Conservation (phyloP, 2,113 vertebrate genomes). For the Microcebus griseorufus region DNA sequence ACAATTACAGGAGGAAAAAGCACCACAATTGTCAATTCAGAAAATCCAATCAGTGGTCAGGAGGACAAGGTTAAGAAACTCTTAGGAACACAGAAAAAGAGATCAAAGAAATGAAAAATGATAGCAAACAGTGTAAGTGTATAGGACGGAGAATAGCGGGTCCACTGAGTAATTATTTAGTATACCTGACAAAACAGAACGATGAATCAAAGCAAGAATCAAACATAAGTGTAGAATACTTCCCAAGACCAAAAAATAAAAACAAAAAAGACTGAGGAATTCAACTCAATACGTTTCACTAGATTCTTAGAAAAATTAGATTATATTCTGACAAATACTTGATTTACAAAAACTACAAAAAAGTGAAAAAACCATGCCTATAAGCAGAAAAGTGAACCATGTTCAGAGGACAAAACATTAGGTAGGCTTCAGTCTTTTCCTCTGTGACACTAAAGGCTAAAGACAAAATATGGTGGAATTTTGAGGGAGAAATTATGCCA, state of each 20-base stretch:
- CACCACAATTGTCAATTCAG: not conserved
- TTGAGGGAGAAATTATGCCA: not conserved
- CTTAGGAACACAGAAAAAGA: not conserved
- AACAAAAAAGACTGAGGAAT: not conserved
- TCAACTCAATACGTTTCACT: not conserved
- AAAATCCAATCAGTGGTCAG: not conserved
- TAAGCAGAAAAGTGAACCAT: not conserved
- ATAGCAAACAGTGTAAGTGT: not conserved
- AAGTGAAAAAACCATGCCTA: not conserved
- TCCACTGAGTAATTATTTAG: not conserved
- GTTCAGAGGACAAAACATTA: not conserved
- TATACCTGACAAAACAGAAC: not conserved
- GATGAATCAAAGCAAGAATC: not conserved
- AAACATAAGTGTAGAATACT: not conserved
- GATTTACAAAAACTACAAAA: not conserved
- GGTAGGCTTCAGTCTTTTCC: not conserved
- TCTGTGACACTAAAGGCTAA: not conserved
- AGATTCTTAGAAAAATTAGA: constrained; percentile 28
- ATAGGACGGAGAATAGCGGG: not conserved
- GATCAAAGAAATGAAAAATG: not conserved
- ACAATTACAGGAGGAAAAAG: not conserved
- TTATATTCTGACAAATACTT: not conserved
- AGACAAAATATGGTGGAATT: not conserved
- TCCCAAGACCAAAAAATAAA: not conserved
- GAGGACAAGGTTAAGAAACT: not conserved